Evolutionary conservation across 2,888 invertebrate species (phyloP).

Genomic region (Omphaloscelis lunosa): DNA sequence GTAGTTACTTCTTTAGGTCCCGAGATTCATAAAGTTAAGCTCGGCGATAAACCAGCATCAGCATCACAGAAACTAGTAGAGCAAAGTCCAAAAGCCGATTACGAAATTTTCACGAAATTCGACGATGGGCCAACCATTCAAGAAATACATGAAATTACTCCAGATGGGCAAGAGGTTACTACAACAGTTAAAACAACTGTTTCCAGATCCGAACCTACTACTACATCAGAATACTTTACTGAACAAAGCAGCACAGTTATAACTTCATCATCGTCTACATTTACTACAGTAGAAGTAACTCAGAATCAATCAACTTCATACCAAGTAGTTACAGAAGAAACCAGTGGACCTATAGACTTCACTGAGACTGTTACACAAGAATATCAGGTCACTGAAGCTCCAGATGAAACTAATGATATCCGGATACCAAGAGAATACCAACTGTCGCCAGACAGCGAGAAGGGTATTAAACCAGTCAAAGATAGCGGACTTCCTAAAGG

Average conservation of each 20-base stretch:
- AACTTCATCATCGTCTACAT: slow-evolving; percentile 79
- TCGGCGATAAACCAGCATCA: slow-evolving; percentile 20
- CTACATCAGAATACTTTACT: slow-evolving; percentile 70
- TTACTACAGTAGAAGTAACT: slow-evolving; percentile 81
- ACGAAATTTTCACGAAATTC: slow-evolving; percentile 35
- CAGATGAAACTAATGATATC: slow-evolving; percentile 74
- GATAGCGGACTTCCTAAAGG: slow-evolving; percentile 22
- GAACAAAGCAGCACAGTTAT: slow-evolving; percentile 80
- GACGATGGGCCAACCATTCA: slow-evolving; percentile 59
- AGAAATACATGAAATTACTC: slow-evolving; percentile 70
- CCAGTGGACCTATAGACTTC: slow-evolving; percentile 63
- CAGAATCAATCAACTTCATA: slow-evolving; percentile 81
- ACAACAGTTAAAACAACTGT: slow-evolving; percentile 74
- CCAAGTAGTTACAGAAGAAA: slow-evolving; percentile 76
- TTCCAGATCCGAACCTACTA: slow-evolving; percentile 75
- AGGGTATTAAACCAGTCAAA: slow-evolving; percentile 13
- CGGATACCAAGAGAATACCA: slow-evolving; percentile 26
- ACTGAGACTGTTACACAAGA: slow-evolving; percentile 69
- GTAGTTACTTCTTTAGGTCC: slow-evolving; percentile 22
- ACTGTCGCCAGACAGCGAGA: slow-evolving; percentile 29
- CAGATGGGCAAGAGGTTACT: slow-evolving; percentile 75
- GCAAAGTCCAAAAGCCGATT: slow-evolving; percentile 17
- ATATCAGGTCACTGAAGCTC: slow-evolving; percentile 70
- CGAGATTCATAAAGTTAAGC: slow-evolving; percentile 24
- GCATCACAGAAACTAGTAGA: slow-evolving; percentile 12